These are phyloP conservation scores for Leuciscus idus DNA, from an alignment of 2,113 vertebrate species.

Conservation along the genomic window DNA sequence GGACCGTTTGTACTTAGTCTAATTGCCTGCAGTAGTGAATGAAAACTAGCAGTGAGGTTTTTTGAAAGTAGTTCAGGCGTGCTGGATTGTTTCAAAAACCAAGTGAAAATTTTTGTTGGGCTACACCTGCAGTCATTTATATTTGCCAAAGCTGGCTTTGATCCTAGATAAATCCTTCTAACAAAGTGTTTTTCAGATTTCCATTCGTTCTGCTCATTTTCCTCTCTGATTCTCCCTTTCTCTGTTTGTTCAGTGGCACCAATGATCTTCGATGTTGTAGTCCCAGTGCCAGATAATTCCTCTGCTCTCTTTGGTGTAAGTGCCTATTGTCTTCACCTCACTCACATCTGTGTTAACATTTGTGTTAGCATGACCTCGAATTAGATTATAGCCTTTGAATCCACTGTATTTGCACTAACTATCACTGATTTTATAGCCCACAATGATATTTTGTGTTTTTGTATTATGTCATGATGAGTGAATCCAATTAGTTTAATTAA, in stretches of 20 bases:
- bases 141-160: constrained; percentile 18
- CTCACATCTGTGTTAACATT: constrained; percentile 33
- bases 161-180: constrained; percentile 15
- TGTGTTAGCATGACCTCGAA: constrained; percentile 6
- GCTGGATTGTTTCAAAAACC: not conserved
- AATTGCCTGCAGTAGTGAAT: not conserved
- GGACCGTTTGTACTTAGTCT: not conserved
- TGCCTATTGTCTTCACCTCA: constrained; percentile 21
- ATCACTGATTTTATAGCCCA: not conserved
- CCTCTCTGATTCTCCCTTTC: constrained; percentile 9
- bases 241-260: constrained; percentile 80
- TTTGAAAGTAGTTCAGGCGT: not conserved
- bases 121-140: constrained; percentile 46
- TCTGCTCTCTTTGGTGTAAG: constrained; percentile 93
- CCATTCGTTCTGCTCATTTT: constrained; percentile 29
- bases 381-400: not conserved
- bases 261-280: constrained; percentile 87
- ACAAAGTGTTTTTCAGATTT: constrained; percentile 27
- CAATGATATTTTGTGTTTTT: constrained; percentile 1
- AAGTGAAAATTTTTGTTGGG: constrained; percentile 11
- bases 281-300: constrained; percentile 84
- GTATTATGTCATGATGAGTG: not conserved
- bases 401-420: constrained; percentile 5
- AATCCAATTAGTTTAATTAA: not conserved
- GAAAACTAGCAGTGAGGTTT: not conserved